Conservation (phyloP, 2,113 vertebrate species). For the Piaya cayana region DNA sequence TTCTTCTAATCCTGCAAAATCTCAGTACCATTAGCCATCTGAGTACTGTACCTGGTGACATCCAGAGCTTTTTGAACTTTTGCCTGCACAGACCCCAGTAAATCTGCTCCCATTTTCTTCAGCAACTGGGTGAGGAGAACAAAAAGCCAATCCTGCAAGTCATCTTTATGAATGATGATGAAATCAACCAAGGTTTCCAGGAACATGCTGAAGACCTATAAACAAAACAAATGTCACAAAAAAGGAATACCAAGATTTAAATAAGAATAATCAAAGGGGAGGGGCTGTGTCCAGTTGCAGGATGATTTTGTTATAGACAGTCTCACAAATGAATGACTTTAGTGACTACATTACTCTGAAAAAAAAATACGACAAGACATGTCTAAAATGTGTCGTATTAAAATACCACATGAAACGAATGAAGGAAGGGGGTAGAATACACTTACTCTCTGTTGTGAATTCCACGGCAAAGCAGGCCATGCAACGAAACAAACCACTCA, state of each 20-base stretch:
- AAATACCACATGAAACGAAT: constrained; percentile 31
- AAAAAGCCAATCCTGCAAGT: constrained; percentile 98
- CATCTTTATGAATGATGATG: constrained; percentile 93
- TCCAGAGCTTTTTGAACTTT: constrained; percentile 98
- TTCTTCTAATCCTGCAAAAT: not conserved
- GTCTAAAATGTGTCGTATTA: constrained; percentile 10
- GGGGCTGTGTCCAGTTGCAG: not conserved
- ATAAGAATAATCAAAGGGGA: not conserved
- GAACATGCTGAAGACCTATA: constrained; percentile 98
- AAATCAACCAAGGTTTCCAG: constrained; percentile 98
- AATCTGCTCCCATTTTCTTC: constrained; percentile 98
- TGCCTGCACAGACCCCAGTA: constrained; percentile 96
- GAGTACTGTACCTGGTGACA: constrained; percentile 86
- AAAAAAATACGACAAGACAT: not conserved
- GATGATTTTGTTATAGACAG: constrained; percentile 6
- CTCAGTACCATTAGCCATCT: not conserved
- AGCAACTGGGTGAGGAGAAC: constrained; percentile 96
- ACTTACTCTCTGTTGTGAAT: constrained; percentile 99
- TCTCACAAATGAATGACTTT: constrained; percentile 17
- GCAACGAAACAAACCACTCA: constrained; percentile 86
- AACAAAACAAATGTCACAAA: not conserved
- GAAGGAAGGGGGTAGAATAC: constrained; percentile 58
- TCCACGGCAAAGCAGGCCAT: constrained; percentile 94
- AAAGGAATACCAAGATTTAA: not conserved
- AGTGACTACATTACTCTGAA: not conserved